Evolutionary conservation across 2,888 invertebrate genomes (phyloP).

Genomic region (Mimachlamys varia): DNA sequence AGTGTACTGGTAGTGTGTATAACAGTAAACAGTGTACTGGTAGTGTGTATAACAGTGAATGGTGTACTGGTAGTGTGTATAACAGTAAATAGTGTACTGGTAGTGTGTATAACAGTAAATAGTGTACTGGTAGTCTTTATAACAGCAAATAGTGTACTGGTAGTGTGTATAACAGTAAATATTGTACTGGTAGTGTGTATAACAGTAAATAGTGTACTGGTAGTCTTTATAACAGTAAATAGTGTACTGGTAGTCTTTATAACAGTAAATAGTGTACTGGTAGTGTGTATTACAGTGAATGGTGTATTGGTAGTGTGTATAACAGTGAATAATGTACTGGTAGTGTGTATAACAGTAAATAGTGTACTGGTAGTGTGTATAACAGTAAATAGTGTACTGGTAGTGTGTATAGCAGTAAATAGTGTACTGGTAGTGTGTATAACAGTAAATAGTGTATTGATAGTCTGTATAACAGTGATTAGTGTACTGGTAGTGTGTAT

Average conservation of each 20-base stretch:
- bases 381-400: neutral
- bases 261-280: neutral
- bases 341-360: neutral
- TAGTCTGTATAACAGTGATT: neutral
- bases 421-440: too few relatives aligned
- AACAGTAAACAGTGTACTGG: neutral
- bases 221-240: neutral
- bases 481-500: too few relatives aligned
- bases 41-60: neutral
- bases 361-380: neutral
- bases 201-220: neutral
- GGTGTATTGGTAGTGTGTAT: neutral
- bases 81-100: neutral
- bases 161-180: neutral
- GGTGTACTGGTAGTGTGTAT: neutral
- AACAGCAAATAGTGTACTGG: neutral
- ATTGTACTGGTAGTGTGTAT: too few relatives aligned
- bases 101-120: neutral
- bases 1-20: too few relatives aligned
- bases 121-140: neutral
- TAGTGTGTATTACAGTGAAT: neutral
- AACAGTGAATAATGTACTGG: neutral
- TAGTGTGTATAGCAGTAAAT: neutral
- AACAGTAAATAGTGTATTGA: neutral
- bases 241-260: too few relatives aligned